Evolutionary conservation across 2,797 vertebrate species (phyloP), one percentile per base, ranked within the genome.

Genomic region (Cichlasoma orientale): DNA sequence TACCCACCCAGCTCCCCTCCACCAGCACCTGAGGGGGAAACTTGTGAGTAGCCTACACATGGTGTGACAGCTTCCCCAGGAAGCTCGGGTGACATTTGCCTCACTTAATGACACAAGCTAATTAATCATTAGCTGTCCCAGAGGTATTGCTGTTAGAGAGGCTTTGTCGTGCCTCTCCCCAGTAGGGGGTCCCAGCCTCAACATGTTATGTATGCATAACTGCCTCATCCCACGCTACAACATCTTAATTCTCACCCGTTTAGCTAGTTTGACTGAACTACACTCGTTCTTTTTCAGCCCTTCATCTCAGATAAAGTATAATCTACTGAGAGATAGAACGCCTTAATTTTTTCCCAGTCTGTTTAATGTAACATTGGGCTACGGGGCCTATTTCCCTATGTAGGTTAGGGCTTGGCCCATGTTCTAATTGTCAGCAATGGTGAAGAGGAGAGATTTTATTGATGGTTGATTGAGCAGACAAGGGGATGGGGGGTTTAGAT

Each of bases 111-210:
- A 97, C 96, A 96, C 96, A 95, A 96, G 94, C 97, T 99, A 98
- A 99, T 99, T 98, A 98, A 98, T 98, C 97, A 99, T 98, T 98
- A 98, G 97, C 86, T 95, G 96, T 98, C 97, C 97, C 97, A 95
- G 96, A 98, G 97, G 96, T 96, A 96, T 96, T 96, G 94, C 93
- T 95, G 93, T 96, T 96, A 96, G 96, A 96, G 96, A 96, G 94
- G 96, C 96, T 96, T 96, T 96, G 96, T 96, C 94, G 93, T 93
- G 95, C 94, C 95, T 97, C 92, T 86, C 93, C 97, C 79, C 97
- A 96, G 97, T 96, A 92, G 97, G 97, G 95, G 94, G 94, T 96
- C 96, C 94, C 94, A 96, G 95, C 96, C 95, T 95, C 96, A 95
- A 95, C 95, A 95, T 94, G 94, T 95, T 96, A 95, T 94, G 91